Base-by-base conservation (phyloP, 2,888 invertebrate genomes). In the Melanophora roralis region DNA sequence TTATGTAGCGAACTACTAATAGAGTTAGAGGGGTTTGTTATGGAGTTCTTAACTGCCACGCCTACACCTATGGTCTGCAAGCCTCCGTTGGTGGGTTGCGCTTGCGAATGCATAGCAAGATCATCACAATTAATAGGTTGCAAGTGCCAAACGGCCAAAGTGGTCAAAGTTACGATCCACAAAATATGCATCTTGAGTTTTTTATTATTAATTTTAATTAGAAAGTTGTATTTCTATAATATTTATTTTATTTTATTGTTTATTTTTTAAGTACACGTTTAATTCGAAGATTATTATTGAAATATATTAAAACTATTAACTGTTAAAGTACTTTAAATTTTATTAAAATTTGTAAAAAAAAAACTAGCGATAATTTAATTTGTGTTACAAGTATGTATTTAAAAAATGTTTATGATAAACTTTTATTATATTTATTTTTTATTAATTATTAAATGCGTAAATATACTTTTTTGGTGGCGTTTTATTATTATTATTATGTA, bases 51-150 rank as follows among this genome's bases (percentile, higher is more conserved):
- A 0, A 40, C 49, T 6, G 65, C 19, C 7, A 49, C 40, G 12
- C 65, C 67, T 19, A 69, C 36, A 11, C 38, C 62, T 19, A 72
- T 45, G 19, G 19, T 57, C n/a, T 57, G 79, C 51, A 79, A 53
- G 67, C 76, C 72, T 62, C 80, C 80, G 47, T 51, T 68, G 3
- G 43, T 43, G 16, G 45, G 64, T 57, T 72, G 80, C 21, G 76
- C 49, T 49, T 77, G 69, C 14, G 82, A 59, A 16, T 82, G 75
- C 49, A 82, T 69, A 32, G 82, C 65, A 14, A 83, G 72, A 65
- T 85, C 83, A 78, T 84, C 83, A 77, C 85, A 84, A 47, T 75
- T 74, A 27, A 83, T 82, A 62, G 83, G 64, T 57, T 83, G 79
- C 32, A 85, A 68, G 43, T 83, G 82, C 55, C 84, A 78, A 65